A percentile compares a stretch with the other conserved stretches of the same genome.
phyloP scores from a whole-genome alignment of 2,797 vertebrate genomes.

The Acanthornis magna region DNA sequence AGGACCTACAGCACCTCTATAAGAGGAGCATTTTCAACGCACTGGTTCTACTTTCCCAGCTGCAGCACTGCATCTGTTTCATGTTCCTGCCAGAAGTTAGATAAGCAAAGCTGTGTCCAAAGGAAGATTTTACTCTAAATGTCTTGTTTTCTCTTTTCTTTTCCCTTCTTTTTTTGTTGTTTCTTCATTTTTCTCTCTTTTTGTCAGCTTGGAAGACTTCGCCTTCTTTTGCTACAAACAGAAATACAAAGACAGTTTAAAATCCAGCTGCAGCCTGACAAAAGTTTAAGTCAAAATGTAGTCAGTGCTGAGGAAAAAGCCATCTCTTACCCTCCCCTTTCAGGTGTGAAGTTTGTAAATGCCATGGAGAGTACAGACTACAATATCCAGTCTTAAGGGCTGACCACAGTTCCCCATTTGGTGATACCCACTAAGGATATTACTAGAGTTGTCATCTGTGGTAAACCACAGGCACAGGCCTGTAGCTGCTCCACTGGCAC shows the following conservation, averaged over 20 bases:
- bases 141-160: conserved; percentile 67
- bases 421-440: fast-evolving
- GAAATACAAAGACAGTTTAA: neutral
- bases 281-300: neutral
- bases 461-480: neutral
- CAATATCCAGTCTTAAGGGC: neutral
- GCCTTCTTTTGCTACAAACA: conserved; percentile 84
- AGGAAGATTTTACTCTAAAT: conserved; percentile 25
- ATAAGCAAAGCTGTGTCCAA: neutral
- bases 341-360: neutral
- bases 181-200: conserved; percentile 81
- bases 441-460: neutral
- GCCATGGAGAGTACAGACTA: neutral
- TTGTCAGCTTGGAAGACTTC: conserved; percentile 81
- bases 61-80: neutral
- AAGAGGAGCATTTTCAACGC: conserved; percentile 30
- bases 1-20: conserved; percentile 41
- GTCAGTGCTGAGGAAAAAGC: neutral
- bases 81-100: neutral
- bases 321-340: neutral
- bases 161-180: conserved; percentile 85
- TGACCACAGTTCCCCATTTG: neutral
- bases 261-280: neutral
- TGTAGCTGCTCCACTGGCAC: neutral
- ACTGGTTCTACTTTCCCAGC: neutral